Percentiles rank a stretch among this genome's conserved stretches.
Evolutionary conservation across 2,888 invertebrate genomes (phyloP).

Genomic region (Sphaeridia pumilis): DNA sequence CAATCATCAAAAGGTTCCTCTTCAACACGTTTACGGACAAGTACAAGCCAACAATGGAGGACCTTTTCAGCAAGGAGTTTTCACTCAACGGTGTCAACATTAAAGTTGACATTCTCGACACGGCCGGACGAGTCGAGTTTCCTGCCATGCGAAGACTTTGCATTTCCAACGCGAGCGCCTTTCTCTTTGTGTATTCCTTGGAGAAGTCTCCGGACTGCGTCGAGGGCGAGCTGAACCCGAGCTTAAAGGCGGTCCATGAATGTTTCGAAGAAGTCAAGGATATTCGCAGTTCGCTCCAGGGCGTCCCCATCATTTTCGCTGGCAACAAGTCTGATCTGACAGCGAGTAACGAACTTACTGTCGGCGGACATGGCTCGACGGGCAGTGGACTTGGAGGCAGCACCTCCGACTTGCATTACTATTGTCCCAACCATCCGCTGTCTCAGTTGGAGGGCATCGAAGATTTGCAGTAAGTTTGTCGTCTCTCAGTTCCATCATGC

Average conservation of each 20-base stretch:
- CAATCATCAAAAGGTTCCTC: slow-evolving; percentile 67
- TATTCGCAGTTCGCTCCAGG: slow-evolving; percentile 53
- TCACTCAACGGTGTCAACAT: slow-evolving; percentile 61
- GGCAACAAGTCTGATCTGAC: slow-evolving; percentile 69
- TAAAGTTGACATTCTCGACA: slow-evolving; percentile 46
- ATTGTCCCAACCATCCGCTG: slow-evolving; percentile 5
- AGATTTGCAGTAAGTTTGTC: slow-evolving; percentile 8
- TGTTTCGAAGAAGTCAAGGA: slow-evolving; percentile 73
- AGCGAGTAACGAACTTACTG: slow-evolving; percentile 37
- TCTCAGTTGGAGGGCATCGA: slow-evolving; percentile 13
- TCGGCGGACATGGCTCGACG: slow-evolving; percentile 41
- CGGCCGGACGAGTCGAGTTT: slow-evolving; percentile 75
- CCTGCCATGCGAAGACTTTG: slow-evolving; percentile 68
- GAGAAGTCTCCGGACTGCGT: slow-evolving; percentile 49
- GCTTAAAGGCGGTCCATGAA: slow-evolving; percentile 57
- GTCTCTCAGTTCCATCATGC: background rate
- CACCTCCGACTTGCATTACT: background rate
- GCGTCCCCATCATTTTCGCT: slow-evolving; percentile 72
- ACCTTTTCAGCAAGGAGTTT: slow-evolving; percentile 73
- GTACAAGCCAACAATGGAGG: slow-evolving; percentile 77
- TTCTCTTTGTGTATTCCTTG: slow-evolving; percentile 71
- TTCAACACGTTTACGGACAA: slow-evolving; percentile 66
- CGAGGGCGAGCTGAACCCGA: background rate
- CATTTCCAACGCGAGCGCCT: slow-evolving; percentile 77
- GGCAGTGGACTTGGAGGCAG: slow-evolving; percentile 54